These are phyloP conservation scores for Gymnobelideus leadbeateri DNA, from an alignment of 2,113 vertebrate genomes.

Conservation along the genomic window DNA sequence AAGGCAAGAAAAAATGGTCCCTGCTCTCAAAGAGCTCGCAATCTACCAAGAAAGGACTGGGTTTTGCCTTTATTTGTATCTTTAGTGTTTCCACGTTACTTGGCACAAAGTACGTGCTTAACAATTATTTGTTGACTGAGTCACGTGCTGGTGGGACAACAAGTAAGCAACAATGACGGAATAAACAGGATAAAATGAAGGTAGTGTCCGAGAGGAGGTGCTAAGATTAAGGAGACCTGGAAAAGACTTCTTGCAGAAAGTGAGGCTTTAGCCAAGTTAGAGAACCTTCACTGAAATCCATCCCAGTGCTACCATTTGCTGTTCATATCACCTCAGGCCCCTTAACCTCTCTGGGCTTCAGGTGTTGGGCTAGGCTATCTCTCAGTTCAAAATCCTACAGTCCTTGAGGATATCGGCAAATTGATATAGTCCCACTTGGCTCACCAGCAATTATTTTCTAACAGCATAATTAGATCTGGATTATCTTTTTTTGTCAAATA, in stretches of 20 bases:
- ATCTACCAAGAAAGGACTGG: not conserved
- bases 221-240: not conserved
- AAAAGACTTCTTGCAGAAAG: not conserved
- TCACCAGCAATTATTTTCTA: slow-evolving; percentile 44
- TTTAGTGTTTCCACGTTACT: not conserved
- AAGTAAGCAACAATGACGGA: not conserved
- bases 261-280: not conserved
- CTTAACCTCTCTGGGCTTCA: not conserved
- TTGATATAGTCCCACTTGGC: slow-evolving; percentile 42
- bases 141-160: not conserved
- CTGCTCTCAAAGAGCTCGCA: not conserved
- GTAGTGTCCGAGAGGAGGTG: not conserved
- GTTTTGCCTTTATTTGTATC: not conserved
- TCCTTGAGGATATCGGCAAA: not conserved
- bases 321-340: not conserved
- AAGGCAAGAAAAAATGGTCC: not conserved
- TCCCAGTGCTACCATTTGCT: not conserved
- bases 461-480: not conserved
- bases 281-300: not conserved
- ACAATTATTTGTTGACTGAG: not conserved
- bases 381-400: not conserved
- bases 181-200: not conserved
- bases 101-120: not conserved
- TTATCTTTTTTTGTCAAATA: not conserved
- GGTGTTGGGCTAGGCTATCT: not conserved